A percentile compares a stretch with the other conserved stretches of the same genome.
Evolutionary conservation across 2,797 vertebrate species (phyloP).

Genomic region (Atherinosoma microstoma): DNA sequence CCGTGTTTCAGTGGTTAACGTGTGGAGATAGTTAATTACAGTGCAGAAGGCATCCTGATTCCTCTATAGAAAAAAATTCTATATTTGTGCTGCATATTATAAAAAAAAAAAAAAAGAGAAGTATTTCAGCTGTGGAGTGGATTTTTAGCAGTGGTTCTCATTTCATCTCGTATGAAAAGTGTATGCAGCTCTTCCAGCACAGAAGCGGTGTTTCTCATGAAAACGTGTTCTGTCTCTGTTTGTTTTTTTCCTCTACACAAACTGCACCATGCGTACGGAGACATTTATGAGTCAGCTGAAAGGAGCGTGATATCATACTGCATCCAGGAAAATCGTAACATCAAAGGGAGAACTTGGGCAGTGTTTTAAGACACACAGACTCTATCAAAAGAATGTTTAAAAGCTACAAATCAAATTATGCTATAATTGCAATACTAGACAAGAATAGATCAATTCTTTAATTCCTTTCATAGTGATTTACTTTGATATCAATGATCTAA

Average conservation of each 20-base stretch:
- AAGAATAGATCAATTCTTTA: neutral
- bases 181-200: slow-evolving; percentile 4
- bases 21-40: slow-evolving; percentile 15
- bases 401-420: neutral
- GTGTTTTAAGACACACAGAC: neutral
- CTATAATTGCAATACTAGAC: neutral
- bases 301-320: slow-evolving; percentile 16
- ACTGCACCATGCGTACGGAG: slow-evolving; percentile 16
- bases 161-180: neutral
- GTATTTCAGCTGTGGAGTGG: neutral
- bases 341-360: slow-evolving; percentile 12
- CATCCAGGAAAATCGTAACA: slow-evolving; percentile 2
- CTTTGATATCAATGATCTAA: neutral
- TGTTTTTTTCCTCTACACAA: neutral
- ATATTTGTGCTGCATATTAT: neutral
- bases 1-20: slow-evolving; percentile 65
- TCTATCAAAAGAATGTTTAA: neutral
- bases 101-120: neutral
- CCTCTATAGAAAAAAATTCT: neutral
- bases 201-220: slow-evolving; percentile 35
- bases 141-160: neutral
- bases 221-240: neutral
- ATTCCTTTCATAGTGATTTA: neutral
- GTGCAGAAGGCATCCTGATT: slow-evolving; percentile 7
- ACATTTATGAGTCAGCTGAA: slow-evolving; percentile 43